Conservation (phyloP, 2,888 invertebrate genomes). For the Synergus itoensis region DNA sequence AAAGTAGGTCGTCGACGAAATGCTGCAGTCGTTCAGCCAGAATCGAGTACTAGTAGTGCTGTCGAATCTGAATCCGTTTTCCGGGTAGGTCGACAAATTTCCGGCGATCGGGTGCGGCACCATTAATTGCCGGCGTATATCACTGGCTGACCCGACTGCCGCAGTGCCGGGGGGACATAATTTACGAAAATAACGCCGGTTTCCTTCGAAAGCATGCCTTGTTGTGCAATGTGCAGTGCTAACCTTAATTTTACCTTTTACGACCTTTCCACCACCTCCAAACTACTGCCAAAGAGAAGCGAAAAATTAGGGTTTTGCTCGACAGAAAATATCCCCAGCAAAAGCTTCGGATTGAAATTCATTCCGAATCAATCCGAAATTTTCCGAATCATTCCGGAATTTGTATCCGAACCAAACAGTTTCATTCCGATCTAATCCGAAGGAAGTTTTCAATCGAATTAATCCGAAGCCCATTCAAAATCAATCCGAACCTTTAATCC, state of each 20-base stretch:
- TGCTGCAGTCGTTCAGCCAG: not conserved
- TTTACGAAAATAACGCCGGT: slow-evolving; percentile 65
- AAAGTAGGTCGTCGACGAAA: not conserved
- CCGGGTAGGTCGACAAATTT: slow-evolving; percentile 67
- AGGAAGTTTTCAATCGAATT: no score
- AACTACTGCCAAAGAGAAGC: not conserved
- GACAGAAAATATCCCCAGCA: not conserved
- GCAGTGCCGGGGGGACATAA: slow-evolving; percentile 59
- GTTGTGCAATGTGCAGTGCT: slow-evolving; percentile 7
- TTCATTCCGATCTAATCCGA: no score
- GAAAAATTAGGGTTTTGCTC: not conserved
- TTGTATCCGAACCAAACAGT: no score
- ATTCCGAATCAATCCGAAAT: no score
- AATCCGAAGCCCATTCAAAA: no score
- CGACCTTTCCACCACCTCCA: not conserved
- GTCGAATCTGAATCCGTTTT: slow-evolving; percentile 67
- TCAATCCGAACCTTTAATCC: no score
- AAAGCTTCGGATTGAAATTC: no score
- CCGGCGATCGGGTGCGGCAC: slow-evolving; percentile 57
- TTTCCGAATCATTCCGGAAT: no score
- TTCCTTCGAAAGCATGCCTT: slow-evolving; percentile 23
- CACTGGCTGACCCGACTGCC: slow-evolving; percentile 56
- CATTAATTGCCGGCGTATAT: slow-evolving; percentile 73
- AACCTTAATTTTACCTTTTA: slow-evolving; percentile 7
- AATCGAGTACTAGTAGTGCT: slow-evolving; percentile 39